Conservation (phyloP, 2,888 invertebrate species). For the Gnatocerus cornutus region DNA sequence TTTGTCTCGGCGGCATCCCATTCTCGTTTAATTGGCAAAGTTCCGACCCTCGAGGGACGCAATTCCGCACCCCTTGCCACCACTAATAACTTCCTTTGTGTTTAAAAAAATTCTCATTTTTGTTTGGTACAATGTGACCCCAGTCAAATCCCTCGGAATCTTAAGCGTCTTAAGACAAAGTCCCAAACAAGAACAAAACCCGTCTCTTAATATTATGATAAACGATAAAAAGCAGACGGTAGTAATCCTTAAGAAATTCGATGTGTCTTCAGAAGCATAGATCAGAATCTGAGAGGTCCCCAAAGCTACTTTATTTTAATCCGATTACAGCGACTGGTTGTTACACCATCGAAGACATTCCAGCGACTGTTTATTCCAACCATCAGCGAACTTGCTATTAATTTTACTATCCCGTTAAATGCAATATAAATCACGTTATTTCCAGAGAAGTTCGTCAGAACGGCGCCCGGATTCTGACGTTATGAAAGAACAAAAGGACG, state of each 20-base stretch:
- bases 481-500: constrained; percentile 11
- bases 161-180: constrained; percentile 44
- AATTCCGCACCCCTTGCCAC: constrained; percentile 2
- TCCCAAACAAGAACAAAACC: constrained; percentile 53
- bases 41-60: constrained; percentile 18
- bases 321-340: constrained; percentile 51
- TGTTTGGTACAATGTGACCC: neutral
- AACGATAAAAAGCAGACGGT: constrained; percentile 59
- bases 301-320: constrained; percentile 57
- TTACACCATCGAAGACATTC: constrained; percentile 52
- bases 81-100: neutral
- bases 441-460: constrained; percentile 5
- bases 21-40: constrained; percentile 27
- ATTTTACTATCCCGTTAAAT: constrained; percentile 26
- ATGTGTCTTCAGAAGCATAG: constrained; percentile 50
- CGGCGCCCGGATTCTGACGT: constrained; percentile 11
- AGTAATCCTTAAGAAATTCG: constrained; percentile 54
- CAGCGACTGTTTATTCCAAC: constrained; percentile 46
- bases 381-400: constrained; percentile 28
- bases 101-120: constrained; percentile 1
- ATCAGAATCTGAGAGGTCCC: constrained; percentile 53
- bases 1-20: constrained; percentile 10
- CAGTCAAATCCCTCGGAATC: constrained; percentile 13
- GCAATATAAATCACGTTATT: constrained; percentile 31
- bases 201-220: constrained; percentile 58